Evolutionary conservation across 2,888 invertebrate genomes (phyloP), one percentile per base, ranked within the genome.

Genomic region (Thera britannica): DNA sequence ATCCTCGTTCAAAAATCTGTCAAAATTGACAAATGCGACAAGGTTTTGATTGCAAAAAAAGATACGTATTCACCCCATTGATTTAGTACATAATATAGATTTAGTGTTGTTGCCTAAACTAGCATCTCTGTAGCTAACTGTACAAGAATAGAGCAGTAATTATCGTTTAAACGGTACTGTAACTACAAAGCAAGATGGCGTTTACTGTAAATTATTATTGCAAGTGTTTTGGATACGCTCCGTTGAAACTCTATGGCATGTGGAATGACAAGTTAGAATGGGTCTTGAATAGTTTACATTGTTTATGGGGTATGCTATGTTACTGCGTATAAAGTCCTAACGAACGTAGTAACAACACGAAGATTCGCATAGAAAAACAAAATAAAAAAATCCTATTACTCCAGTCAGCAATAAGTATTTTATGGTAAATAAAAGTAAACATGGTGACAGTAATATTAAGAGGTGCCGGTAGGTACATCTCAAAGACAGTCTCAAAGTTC

Each of bases 131-230:
- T 49, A 54, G 54, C 41, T 49, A 46, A 54, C 46, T 58, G 55
- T 62, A 58, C 62, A 59, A 34, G 60, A 62, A 66, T 62, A 62
- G 59, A 67, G 68, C 58, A 58, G 72, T 70, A 68, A 78, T 78
- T 75, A 79, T 71, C 74, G 75, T 79, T 77, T 74, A 71, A 70
- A 72, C 72, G 64, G 69, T 64, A 46, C 9, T 73, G 69, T 76
- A 76, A 72, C 71, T 77, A 71, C 67, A 60, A 72, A 70, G 58
- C 78, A 79, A 79, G 77, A 78, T 75, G 79, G 77, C 77, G 76
- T 68, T 75, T 55, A 72, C 66, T 78, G 69, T 82, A 75, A 79
- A 81, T 82, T 77, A 78, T 82, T 77, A 80, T 82, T 76, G 76
- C 73, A 67, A 77, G 71, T 71, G 76, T 77, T 77, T 77, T 71